Base-by-base conservation (phyloP, 2,888 invertebrate species). In the Drosophila siamana region DNA sequence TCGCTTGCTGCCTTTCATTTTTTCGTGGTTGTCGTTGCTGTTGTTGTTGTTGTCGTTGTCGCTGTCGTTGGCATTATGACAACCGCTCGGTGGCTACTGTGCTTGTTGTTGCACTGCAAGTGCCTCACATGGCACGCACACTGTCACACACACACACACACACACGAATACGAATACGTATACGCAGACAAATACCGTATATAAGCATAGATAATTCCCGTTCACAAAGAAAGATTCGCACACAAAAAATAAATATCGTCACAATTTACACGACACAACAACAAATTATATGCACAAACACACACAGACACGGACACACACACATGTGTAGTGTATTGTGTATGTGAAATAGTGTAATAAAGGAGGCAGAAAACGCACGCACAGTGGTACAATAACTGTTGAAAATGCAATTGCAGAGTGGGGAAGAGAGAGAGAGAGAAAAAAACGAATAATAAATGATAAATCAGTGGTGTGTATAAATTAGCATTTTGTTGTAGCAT, bases 1-100 rank as follows among this genome's bases (percentile, higher is more conserved):
- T 63, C 62, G 79, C 56, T 64, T 69, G 62, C 69, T 67, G 72
- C 68, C 78, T 72, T 83, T 88, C 83, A 72, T 82, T 86, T 85
- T 82, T 66, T 71, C 36, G 68, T 67, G 36, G 68, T 70, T 50
- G 57, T 26, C 36, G 46, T 33, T 55, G 44, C 15, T 62, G 28
- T 46, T 64, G 52, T 40, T 43, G 56, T n/a, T 36, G 60, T 30
- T 48, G 56, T 16, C 28, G 63, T 43, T 43, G 56, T 13, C 57
- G 68, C 46, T 70, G 54, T 57, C 73, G 48, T 62, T 71, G 61
- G 63, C 79, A 75, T 79, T 69, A 78, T 78, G 79, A 61, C 79
- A 75, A 64, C 69, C 48, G 78, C 28, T 60, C 44, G 61, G 61
- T 30, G 54, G 62, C 55, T 62, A 62, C 19, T 46, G 60, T 59